Conservation (phyloP, 2,888 invertebrate genomes). For the Drosophila histrio region DNA sequence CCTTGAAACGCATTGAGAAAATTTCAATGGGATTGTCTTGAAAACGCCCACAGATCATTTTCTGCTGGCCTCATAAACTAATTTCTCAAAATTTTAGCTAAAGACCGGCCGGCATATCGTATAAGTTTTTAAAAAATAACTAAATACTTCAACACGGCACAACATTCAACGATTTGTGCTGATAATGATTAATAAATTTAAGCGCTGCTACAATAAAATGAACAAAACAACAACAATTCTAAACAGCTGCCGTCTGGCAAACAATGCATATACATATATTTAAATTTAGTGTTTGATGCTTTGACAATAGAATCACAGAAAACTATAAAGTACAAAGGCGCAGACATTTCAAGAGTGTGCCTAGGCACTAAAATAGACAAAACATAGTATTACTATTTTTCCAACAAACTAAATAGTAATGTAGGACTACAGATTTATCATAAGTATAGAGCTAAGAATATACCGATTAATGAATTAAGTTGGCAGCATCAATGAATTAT, state of each 20-base stretch:
- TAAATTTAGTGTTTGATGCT: slow-evolving; percentile 35
- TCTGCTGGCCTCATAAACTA: slow-evolving; percentile 52
- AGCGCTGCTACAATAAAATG: slow-evolving; percentile 34
- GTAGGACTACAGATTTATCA: too few relatives aligned
- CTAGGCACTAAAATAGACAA: neutral
- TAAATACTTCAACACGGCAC: slow-evolving; percentile 43
- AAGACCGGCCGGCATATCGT: slow-evolving; percentile 54
- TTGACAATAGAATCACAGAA: slow-evolving; percentile 32
- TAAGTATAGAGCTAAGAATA: too few relatives aligned
- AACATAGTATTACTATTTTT: too few relatives aligned
- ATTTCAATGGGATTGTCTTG: slow-evolving; percentile 38
- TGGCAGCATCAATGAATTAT: too few relatives aligned
- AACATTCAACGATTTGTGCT: slow-evolving; percentile 46
- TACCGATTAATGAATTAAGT: too few relatives aligned
- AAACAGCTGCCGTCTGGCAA: slow-evolving; percentile 35
- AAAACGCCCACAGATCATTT: slow-evolving; percentile 44
- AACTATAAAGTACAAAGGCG: slow-evolving; percentile 28
- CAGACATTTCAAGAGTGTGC: neutral
- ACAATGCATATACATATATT: slow-evolving; percentile 8
- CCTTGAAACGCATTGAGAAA: slow-evolving; percentile 46
- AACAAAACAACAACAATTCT: slow-evolving; percentile 1
- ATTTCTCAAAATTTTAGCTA: slow-evolving; percentile 30
- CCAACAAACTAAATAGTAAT: too few relatives aligned
- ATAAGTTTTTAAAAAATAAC: slow-evolving; percentile 19
- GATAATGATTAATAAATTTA: slow-evolving; percentile 64